Conservation (phyloP, 2,797 vertebrate species). For the Rhynchonycteris naso region DNA sequence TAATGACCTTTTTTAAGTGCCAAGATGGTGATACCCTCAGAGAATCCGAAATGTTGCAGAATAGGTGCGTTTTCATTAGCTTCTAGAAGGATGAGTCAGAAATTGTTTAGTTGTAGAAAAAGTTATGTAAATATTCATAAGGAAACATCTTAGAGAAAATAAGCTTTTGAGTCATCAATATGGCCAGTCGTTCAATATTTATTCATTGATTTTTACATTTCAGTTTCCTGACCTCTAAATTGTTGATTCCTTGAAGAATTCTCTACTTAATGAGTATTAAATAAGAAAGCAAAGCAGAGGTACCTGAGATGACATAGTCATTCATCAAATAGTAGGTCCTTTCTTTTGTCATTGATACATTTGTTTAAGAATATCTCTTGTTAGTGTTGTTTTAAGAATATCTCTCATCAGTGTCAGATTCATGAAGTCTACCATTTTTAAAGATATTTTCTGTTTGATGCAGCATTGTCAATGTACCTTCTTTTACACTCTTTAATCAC, state of each 20-base stretch:
- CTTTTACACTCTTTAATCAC: not conserved
- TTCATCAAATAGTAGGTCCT: not conserved
- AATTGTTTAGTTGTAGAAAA: not conserved
- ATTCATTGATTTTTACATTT: not conserved
- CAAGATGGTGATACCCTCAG: not conserved
- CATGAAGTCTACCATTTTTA: not conserved
- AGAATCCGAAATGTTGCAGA: not conserved
- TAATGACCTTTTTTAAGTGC: not conserved
- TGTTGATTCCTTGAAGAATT: not conserved
- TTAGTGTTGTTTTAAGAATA: not conserved
- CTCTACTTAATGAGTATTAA: not conserved
- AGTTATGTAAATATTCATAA: conserved; percentile 9
- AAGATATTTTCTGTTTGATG: not conserved
- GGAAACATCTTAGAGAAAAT: conserved; percentile 19
- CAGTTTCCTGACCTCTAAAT: not conserved
- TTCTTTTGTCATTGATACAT: not conserved
- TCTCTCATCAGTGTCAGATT: conserved; percentile 9
- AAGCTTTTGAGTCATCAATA: not conserved
- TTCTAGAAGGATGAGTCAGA: not conserved
- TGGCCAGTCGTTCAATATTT: not conserved
- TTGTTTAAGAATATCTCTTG: conserved; percentile 8
- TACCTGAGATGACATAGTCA: not conserved
- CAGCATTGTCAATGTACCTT: not conserved
- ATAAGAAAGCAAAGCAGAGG: not conserved
- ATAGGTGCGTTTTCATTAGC: not conserved